Conservation (phyloP, 2,113 vertebrate species). For the Bettongia penicillata region DNA sequence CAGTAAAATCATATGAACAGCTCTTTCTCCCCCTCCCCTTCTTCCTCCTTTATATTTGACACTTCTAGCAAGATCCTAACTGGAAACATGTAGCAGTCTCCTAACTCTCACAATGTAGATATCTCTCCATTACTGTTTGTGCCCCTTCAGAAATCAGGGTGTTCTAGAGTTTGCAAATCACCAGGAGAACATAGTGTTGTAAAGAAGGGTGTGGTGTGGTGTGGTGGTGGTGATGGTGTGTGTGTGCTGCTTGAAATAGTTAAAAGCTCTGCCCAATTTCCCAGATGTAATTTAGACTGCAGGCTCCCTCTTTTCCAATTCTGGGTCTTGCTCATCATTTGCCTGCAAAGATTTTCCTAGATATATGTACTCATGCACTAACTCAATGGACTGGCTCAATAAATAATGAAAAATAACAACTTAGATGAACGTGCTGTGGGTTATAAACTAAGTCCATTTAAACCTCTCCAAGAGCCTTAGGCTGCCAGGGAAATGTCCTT, state of each 20-base stretch:
- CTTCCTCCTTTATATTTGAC: not conserved
- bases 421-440: not conserved
- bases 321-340: not conserved
- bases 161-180: not conserved
- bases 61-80: not conserved
- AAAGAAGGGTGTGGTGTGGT: not conserved
- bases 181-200: not conserved
- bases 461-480: not conserved
- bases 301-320: not conserved
- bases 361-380: not conserved
- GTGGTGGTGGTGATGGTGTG: not conserved
- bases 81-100: not conserved
- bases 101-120: not conserved
- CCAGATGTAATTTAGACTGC: not conserved
- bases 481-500: not conserved
- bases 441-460: conserved; percentile 15
- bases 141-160: not conserved
- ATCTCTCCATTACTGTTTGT: not conserved
- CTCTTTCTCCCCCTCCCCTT: not conserved
- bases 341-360: not conserved
- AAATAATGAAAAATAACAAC: conserved; percentile 9
- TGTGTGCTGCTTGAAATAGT: not conserved
- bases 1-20: too few relatives aligned
- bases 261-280: not conserved
- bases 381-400: conserved; percentile 30